Base-by-base conservation (phyloP, 2,113 vertebrate species). In the Cyphomyrus discorhynchus region DNA sequence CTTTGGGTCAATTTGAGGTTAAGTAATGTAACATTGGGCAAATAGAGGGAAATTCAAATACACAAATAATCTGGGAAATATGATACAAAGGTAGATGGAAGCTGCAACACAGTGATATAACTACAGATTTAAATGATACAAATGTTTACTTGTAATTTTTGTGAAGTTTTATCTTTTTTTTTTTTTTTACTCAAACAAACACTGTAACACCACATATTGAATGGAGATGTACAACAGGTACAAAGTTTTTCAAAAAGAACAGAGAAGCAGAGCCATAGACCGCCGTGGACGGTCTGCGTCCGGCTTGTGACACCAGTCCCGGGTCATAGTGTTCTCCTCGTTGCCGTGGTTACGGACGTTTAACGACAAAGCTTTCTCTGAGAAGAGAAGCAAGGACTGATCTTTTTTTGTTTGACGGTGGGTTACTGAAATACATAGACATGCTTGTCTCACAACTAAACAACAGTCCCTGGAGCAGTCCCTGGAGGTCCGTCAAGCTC, bases 121-220 rank as follows among this genome's bases (percentile, higher is more conserved):
- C 49, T 35, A 53, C 17, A 24, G 39, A 62, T 58, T 24, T 17
- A 74, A 89, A 88, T 31, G 13, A 53, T 52, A 89, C 88, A 52
- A 86, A 86, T 52, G 11, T 86, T 52, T 52, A 50, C 85, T 52
- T 53, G 27, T 83, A 9, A 84, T 84, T 84, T 84, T 45, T 84
- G 19, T 24, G 49, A 53, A 86, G 66, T 74, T 58, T n/a, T 74
- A 58, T 88, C 39, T 82, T 82, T 88, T 35, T 80, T 42, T 80
- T 39, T 39, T 52, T 53, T 87, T 82, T 83, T 80, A 89, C 70
- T 58, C 8, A 89, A 82, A 89, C 17, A 89, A 82, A 89, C 77
- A 89, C 74, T n/a, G 52, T 89, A 83, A 27, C 85, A 87, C 45
- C 35, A 80, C 45, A 49, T 46, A 89, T 83, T 53, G 53, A 39